Percentiles rank a stretch among this genome's conserved stretches.
phyloP scores from a whole-genome alignment of 2,888 invertebrate genomes.

The Ochlodes sylvanus region DNA sequence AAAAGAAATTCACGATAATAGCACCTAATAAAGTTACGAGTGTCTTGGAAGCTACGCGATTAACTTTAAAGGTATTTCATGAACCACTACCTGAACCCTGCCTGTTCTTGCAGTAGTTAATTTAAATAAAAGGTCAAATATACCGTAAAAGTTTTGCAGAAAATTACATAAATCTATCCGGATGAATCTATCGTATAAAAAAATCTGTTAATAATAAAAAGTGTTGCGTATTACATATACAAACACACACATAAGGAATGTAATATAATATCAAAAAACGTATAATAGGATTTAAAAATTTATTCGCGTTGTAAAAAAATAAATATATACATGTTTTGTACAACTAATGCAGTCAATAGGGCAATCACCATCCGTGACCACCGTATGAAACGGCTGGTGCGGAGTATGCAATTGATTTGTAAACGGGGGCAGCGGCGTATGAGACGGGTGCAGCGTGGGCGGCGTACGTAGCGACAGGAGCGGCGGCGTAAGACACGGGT shows the following conservation, averaged over 20 bases:
- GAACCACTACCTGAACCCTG: not conserved
- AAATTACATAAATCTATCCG: too few relatives aligned
- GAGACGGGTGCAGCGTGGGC: conserved; percentile 47
- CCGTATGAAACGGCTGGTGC: conserved; percentile 85
- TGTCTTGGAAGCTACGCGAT: not conserved
- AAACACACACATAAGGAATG: too few relatives aligned
- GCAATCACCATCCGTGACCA: conserved; percentile 76
- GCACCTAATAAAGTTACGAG: not conserved
- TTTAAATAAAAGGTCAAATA: too few relatives aligned
- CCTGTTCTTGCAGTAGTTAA: not conserved
- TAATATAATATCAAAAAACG: not conserved
- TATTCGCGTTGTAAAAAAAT: conserved; percentile 73
- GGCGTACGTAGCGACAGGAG: conserved; percentile 45
- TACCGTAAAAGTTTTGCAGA: too few relatives aligned
- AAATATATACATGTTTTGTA: conserved; percentile 69
- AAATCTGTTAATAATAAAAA: too few relatives aligned
- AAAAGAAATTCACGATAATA: conserved; percentile 4
- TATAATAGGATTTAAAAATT: conserved; percentile 44
- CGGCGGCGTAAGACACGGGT: conserved; percentile 52
- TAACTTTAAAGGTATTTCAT: conserved; percentile 1
- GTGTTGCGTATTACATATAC: too few relatives aligned
- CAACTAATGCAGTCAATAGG: conserved; percentile 51
- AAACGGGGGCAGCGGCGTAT: conserved; percentile 36
- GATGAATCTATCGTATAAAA: too few relatives aligned
- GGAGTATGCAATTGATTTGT: conserved; percentile 49